Base-by-base conservation (phyloP, 2,113 vertebrate genomes). In the Gobius niger region DNA sequence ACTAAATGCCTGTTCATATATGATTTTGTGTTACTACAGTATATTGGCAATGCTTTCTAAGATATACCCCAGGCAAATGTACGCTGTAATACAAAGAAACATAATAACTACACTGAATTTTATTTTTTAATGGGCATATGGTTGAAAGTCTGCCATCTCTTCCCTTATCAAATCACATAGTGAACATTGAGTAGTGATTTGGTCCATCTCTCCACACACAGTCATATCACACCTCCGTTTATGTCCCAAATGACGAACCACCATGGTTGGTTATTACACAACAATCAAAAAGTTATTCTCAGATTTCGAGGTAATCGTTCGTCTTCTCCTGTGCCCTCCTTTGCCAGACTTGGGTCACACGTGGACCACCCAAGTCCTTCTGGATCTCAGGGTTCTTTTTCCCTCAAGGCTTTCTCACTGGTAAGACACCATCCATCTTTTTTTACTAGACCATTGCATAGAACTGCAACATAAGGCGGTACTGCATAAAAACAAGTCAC, bases 351-450 rank as follows among this genome's bases (percentile, higher is more conserved):
- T 34, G 24, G 24, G 24, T 34, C 24, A 34, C 24, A 34, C 84
- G 70, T 40, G 93, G 92, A 64, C 90, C 87, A 42, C 91, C 93
- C 7, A 94, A 90, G 73, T 94, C 92, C 65, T 94, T 93, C 76
- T 96, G 92, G 92, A 93, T 95, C 70, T 93, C 24, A 34, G 24
- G 24, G 24, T 34, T 34, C 24, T 94, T 92, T 91, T 95, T 96
- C 49, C 92, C 92, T 73, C 89, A 92, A 86, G 93, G 93, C 77
- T 94, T 96, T 88, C 91, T 96, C 34, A 94, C 92, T 82, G 92
- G 92, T 93, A 89, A 80, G 46, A 54, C 8, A 73, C 53, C 56
- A 7, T 65, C 18, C 46, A 15, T 49, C 56, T 11, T 62, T 61
- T 61, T 70, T 76, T 52, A 46, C 47, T 63, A 7, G 57, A 66